These are phyloP conservation scores for Stenodera caucasica DNA, from an alignment of 2,888 invertebrate genomes.

Conservation along the genomic window DNA sequence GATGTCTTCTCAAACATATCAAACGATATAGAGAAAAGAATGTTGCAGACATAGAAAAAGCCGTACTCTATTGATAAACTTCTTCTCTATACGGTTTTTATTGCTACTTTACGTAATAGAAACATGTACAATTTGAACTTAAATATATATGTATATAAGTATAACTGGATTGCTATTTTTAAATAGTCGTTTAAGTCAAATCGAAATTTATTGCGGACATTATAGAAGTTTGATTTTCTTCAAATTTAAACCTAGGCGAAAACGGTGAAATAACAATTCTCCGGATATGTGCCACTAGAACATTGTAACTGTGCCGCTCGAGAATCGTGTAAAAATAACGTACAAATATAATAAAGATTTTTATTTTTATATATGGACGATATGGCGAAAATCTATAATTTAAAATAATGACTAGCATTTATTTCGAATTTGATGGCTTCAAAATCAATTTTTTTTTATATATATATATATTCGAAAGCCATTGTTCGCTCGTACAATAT, in stretches of 20 bases:
- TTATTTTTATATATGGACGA: neutral
- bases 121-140: neutral
- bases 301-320: neutral
- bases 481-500: neutral
- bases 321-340: neutral
- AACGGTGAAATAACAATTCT: too few species aligned
- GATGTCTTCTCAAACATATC: constrained; percentile 38
- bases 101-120: neutral
- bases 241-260: too few species aligned
- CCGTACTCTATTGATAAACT: neutral
- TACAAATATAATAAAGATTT: neutral
- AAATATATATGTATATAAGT: too few species aligned
- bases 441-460: neutral
- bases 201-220: neutral
- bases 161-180: neutral
- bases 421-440: neutral
- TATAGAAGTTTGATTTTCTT: too few species aligned
- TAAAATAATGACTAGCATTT: constrained; percentile 7
- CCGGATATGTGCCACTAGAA: constrained; percentile 7
- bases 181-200: neutral
- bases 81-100: neutral
- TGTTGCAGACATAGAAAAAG: constrained; percentile 5
- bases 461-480: neutral
- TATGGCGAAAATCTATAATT: constrained; percentile 7
- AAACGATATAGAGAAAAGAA: neutral